A percentile compares a stretch with the other conserved stretches of the same genome.
phyloP scores from a whole-genome alignment of 2,113 vertebrate genomes.

The Sceloporus tristichus region DNA sequence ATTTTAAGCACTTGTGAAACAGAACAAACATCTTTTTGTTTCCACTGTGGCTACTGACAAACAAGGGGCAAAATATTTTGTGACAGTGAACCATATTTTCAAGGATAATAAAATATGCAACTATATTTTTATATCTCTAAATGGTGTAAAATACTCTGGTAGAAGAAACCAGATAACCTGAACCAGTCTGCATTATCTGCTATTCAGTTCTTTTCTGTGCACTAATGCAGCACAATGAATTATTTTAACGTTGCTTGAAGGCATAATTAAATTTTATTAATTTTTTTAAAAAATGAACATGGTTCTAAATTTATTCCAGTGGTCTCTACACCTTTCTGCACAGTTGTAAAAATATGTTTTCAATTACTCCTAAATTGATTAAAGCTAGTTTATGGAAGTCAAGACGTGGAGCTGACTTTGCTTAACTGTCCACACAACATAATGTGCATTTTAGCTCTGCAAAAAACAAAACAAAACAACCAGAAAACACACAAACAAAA shows the following conservation, averaged over 20 bases:
- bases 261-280: too few species aligned
- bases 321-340: conserved; percentile 61
- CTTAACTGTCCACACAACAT: conserved; percentile 63
- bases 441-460: conserved; percentile 54
- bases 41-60: too few species aligned
- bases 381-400: conserved; percentile 64
- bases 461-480: neutral
- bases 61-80: too few species aligned
- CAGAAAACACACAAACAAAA: neutral
- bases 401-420: conserved; percentile 50
- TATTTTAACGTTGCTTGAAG: conserved; percentile 33
- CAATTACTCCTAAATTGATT: conserved; percentile 77
- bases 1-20: too few species aligned
- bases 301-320: conserved; percentile 58
- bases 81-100: too few species aligned
- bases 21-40: too few species aligned
- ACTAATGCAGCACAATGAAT: conserved; percentile 29
- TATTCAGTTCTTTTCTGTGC: conserved; percentile 38
- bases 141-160: conserved; percentile 6
- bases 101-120: too few species aligned
- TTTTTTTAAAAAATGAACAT: conserved; percentile 38
- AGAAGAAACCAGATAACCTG: conserved; percentile 11
- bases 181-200: conserved; percentile 1
- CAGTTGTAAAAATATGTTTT: conserved; percentile 73
- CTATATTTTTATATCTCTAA: too few species aligned